Percentiles rank a stretch among this genome's conserved stretches.
Evolutionary conservation across 2,888 invertebrate genomes (phyloP).

Genomic region (Amblyjoppa proteus): DNA sequence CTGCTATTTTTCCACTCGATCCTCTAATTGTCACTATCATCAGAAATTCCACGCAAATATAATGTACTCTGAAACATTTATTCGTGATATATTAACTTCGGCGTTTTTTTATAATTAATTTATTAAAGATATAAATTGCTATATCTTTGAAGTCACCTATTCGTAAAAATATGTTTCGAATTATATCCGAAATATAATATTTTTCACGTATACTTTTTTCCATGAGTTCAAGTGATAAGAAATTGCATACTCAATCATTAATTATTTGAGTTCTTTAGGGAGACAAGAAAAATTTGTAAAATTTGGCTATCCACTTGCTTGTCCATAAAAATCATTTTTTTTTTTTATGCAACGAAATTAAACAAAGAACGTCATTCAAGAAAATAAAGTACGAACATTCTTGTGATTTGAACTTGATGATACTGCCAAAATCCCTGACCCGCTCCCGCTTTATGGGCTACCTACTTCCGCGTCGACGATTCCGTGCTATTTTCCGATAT

Average conservation of each 20-base stretch:
- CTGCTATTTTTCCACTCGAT: background rate
- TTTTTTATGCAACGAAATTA: background rate
- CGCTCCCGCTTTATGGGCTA: conserved; percentile 16
- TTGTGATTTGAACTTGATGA: conserved; percentile 16
- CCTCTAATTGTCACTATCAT: background rate
- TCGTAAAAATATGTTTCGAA: background rate
- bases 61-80: background rate
- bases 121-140: background rate
- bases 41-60: background rate
- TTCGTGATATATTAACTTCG: background rate
- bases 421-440: conserved; percentile 20
- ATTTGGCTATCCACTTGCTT: background rate
- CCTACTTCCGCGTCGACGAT: conserved; percentile 29
- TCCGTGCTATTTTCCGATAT: conserved; percentile 60
- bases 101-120: background rate
- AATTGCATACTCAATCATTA: background rate
- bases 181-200: background rate
- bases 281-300: background rate
- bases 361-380: background rate
- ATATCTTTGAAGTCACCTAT: background rate
- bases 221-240: background rate
- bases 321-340: background rate
- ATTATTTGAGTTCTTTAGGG: background rate
- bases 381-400: background rate
- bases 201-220: background rate